Evolutionary conservation across 2,888 invertebrate genomes (phyloP), one percentile per base, ranked within the genome.

Genomic region (Spodoptera picta): DNA sequence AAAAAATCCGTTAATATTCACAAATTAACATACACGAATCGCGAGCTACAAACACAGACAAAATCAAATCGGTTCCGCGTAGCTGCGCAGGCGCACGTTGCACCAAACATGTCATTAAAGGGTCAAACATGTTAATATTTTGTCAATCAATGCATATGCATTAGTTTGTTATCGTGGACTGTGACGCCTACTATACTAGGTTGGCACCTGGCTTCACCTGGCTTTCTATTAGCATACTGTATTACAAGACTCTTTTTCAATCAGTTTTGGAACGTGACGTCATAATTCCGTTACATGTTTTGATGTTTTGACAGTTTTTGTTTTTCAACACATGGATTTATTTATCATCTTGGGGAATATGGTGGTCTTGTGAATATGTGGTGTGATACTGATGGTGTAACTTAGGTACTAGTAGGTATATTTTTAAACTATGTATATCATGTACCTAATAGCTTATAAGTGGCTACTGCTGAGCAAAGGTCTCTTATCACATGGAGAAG

Each of bases 81-180:
- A 48, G 65, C 43, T 67, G 74, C 63, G 67, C 64, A 48, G 31
- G 60, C 68, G 74, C 79, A 74, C 51, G 67, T 60, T 61, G 67
- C 63, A 49, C 60, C 44, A 47, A 60, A 57, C 55, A 46, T 65
- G 52, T 78, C 65, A 74, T 63, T 66, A 49, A 55, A 59, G 74
- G 81, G 81, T 81, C 77, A 73, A 36, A 53, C 72, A 83, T 83
- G 83, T 73, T 83, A 85, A 85, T 83, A 73, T 76, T 36, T 61
- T 65, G 80, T 84, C 85, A 85, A 84, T 85, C 83, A 83, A 77
- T 77, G 78, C 73, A 59, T 75, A 75, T 73, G 71, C 71, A 77
- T 80, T 58, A 45, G 43, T 62, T 61, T 36, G 36, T 64, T 66
- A 56, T 69, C 65, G 51, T 9, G 45, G 48, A 53, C 41, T 68